Base-by-base conservation (phyloP, 2,113 vertebrate genomes). In the Cyprinodon brontotheroides region DNA sequence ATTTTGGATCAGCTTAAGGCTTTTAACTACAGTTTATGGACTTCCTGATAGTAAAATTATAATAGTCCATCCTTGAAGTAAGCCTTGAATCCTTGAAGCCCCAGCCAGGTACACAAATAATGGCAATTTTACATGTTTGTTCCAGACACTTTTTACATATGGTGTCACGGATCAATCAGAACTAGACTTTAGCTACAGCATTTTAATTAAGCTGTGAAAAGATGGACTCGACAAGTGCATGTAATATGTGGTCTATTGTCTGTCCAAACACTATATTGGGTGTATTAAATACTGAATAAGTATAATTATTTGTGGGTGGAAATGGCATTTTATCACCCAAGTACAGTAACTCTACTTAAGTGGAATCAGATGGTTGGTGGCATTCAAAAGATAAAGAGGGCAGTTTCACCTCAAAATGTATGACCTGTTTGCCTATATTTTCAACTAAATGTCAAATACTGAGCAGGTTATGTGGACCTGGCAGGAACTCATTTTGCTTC, bases 161-260 rank as follows among this genome's bases (percentile, higher is more conserved):
- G 43, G 43, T 45, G 1, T 1, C 12, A 36, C 61, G 67, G 69
- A 83, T 62, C 17, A 65, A 65, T 22, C 66, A 11, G 68, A 75
- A 36, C 7, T 11, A 9, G 29, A 39, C 47, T 67, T 53, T 61
- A 75, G 69, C 76, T 59, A 71, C 78, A 9, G 40, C 0, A 69
- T 82, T 87, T 83, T 81, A 36, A 50, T 75, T 68, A 12, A 1
- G 66, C 60, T 50, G 70, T 0, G 53, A 65, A 4, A 5, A 72
- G 11, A 10, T n/a, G 81, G 75, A 78, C 74, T 68, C 78, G 83
- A 87, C 59, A 43, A 81, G 77, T 36, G 70, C 74, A 70, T 70
- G 61, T 11, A 38, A 79, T 68, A 62, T 66, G 66, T 60, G 62
- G 60, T 20, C 61, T 17, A 9, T 10, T 61, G 65, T 22, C 57